Base-by-base conservation (phyloP, 2,113 vertebrate genomes). In the Dasyprocta punctata region DNA sequence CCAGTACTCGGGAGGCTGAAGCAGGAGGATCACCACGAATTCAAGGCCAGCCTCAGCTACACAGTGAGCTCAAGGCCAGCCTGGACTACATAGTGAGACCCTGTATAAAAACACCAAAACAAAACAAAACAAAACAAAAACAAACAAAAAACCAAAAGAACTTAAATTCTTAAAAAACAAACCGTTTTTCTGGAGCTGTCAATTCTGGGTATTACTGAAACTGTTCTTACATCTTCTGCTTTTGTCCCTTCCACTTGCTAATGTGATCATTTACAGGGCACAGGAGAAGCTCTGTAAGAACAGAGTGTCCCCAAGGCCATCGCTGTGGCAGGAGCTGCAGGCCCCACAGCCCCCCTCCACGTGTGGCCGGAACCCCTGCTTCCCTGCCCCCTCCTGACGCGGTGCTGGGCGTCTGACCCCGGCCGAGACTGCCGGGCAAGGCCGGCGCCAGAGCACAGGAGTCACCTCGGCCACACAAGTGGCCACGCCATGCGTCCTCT, bases 311-410 rank as follows among this genome's bases (percentile, higher is more conserved):
- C 61, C 61, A 63, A 49, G 54, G 54, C 54, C 17, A 56, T 5
- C 17, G 1, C 10, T 22, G 60, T 7, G 8, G 60, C 58, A 36
- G 26, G 83, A 33, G n/a, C n/a, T n/a, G n/a, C 28, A 11, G 54
- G 56, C 3, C 24, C n/a, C 12, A 0, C 0, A 2, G 65, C 13
- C n/a, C 9, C 16, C n/a, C 67, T 8, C n/a, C n/a, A n/a, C n/a
- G 19, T 38, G 16, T 11, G 5, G 38, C 20, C 44, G 41, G 71
- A 26, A 3, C 20, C 71, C 38, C 10, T 5, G 4, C 9, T 26
- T 73, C 20, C 38, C 26, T 38, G 5, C 69, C n/a, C 71, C 44
- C 2, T 26, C 24, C 71, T 44, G 38, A 26, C 41, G 38, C 5
- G 20, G 9, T 5, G 71, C 1, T 26, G 8, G 69, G 20, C 19